Conservation (phyloP, 2,888 invertebrate species). For the Plemyria rubiginata region DNA sequence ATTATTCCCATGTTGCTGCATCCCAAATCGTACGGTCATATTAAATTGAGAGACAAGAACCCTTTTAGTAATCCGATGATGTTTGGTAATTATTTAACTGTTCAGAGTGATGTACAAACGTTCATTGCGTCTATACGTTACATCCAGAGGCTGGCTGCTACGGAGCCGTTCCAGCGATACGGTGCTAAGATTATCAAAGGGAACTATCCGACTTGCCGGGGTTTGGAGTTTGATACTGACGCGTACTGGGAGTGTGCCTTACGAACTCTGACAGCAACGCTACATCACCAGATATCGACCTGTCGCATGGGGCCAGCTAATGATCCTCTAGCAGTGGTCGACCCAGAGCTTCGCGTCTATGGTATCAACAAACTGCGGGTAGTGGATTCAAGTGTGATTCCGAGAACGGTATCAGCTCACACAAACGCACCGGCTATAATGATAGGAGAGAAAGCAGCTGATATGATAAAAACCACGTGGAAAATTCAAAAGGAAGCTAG, state of each 20-base stretch:
- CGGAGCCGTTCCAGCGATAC: conserved; percentile 85
- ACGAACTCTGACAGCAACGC: conserved; percentile 84
- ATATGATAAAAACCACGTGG: conserved; percentile 85
- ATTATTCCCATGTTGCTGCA: conserved; percentile 89
- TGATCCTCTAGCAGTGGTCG: conserved; percentile 87
- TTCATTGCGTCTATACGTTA: conserved; percentile 87
- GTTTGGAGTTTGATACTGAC: conserved; percentile 81
- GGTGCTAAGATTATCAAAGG: conserved; percentile 82
- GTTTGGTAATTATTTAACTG: conserved; percentile 91
- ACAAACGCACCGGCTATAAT: conserved; percentile 88
- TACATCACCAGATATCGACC: conserved; percentile 88
- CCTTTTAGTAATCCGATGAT: conserved; percentile 91
- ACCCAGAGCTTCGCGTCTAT: conserved; percentile 85
- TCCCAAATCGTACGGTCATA: conserved; percentile 89
- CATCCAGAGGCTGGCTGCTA: conserved; percentile 83
- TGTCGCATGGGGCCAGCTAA: conserved; percentile 88
- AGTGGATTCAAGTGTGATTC: conserved; percentile 88
- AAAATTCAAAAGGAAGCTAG: conserved; percentile 23
- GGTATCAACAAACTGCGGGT: conserved; percentile 86
- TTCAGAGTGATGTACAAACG: conserved; percentile 85
- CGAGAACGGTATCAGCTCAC: conserved; percentile 87
- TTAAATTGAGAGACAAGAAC: conserved; percentile 88
- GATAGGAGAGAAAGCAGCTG: conserved; percentile 89
- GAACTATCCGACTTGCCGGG: conserved; percentile 81
- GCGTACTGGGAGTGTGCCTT: conserved; percentile 90